A percentile compares a stretch with the other conserved stretches of the same genome.
Evolutionary conservation across 2,888 invertebrate genomes (phyloP).

Genomic region (Oscheius sp.): DNA sequence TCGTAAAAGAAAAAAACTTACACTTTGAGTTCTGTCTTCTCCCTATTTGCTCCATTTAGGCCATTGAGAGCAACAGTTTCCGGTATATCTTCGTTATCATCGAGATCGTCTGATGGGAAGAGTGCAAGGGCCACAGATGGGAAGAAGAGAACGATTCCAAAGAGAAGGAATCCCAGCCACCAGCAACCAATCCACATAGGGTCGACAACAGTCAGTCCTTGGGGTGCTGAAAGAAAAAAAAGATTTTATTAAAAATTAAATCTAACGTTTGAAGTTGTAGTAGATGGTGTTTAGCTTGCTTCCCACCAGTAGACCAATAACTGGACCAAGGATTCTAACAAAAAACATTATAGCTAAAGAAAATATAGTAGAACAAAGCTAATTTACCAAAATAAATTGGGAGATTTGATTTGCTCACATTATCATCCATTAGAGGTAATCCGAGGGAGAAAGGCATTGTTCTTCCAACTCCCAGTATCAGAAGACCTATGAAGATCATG

Average conservation of each 20-base stretch:
- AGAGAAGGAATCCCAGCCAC: conserved; percentile 71
- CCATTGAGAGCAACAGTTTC: conserved; percentile 11
- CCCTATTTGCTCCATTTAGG: not conserved
- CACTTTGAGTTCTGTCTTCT: conserved; percentile 8
- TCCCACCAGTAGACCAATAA: conserved; percentile 68
- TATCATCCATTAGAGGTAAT: conserved; percentile 70
- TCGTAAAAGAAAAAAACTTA: not conserved
- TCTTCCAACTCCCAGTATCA: conserved; percentile 68
- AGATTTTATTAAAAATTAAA: not conserved
- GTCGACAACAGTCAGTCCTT: conserved; percentile 70
- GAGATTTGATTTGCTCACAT: conserved; percentile 67
- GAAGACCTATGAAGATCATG: conserved; percentile 68
- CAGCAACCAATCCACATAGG: conserved; percentile 73
- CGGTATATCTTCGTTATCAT: conserved; percentile 37
- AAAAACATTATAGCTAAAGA: conserved; percentile 70
- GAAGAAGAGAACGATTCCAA: conserved; percentile 48
- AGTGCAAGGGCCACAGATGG: conserved; percentile 70
- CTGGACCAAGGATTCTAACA: conserved; percentile 69
- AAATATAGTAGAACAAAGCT: not conserved
- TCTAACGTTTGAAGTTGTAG: conserved; percentile 62
- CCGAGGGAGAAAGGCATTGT: conserved; percentile 71
- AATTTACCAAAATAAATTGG: conserved; percentile 68
- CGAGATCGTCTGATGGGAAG: conserved; percentile 65
- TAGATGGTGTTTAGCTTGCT: conserved; percentile 66
- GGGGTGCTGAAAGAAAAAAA: conserved; percentile 62